Conservation (phyloP, 1,140 invertebrate species). For the Ylistrum balloti region DNA sequence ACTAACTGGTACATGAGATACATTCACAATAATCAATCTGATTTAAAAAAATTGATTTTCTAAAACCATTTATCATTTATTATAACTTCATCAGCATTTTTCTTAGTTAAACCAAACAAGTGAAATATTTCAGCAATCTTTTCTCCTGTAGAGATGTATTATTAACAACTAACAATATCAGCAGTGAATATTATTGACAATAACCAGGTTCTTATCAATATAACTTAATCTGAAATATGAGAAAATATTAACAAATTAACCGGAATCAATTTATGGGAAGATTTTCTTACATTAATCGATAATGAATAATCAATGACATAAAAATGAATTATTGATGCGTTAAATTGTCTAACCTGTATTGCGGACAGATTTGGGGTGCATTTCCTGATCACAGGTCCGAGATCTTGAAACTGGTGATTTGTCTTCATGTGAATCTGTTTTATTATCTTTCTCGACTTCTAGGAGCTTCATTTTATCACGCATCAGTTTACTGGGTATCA, state of each 20-base stretch:
- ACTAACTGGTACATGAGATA: not conserved
- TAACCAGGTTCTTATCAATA: not conserved
- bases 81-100: not conserved
- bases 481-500: not conserved
- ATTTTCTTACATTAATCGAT: not conserved
- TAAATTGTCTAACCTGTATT: not conserved
- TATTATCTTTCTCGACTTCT: not conserved
- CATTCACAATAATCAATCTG: not conserved
- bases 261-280: not conserved
- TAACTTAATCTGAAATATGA: not conserved
- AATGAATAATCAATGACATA: not conserved
- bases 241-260: not conserved
- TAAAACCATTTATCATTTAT: not conserved
- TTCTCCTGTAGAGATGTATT: too few relatives aligned
- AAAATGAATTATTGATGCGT: not conserved
- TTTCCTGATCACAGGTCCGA: not conserved
- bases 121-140: too few relatives aligned
- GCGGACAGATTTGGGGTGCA: not conserved
- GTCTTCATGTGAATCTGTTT: not conserved
- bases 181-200: not conserved
- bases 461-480: constrained; percentile 32
- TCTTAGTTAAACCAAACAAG: not conserved
- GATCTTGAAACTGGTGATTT: not conserved
- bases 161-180: too few relatives aligned
- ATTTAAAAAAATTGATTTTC: not conserved